Conservation (phyloP, 2,113 vertebrate genomes). For the Aplodontia rufa region DNA sequence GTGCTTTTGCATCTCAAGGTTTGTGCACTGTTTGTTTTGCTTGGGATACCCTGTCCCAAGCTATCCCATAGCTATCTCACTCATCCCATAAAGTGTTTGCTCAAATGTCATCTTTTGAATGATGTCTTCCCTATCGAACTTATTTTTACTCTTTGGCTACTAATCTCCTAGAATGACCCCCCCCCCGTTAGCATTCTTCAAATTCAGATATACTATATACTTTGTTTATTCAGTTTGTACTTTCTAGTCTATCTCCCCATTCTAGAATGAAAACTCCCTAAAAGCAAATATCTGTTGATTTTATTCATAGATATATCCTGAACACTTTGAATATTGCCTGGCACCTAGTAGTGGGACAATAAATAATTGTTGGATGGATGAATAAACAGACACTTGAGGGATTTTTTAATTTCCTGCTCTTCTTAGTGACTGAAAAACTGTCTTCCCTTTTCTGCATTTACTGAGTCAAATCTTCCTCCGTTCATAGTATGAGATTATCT, state of each 20-base stretch:
- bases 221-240: neutral
- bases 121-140: rapidly evolving
- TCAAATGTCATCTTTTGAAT: neutral
- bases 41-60: neutral
- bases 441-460: neutral
- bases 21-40: neutral
- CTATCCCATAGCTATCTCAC: neutral
- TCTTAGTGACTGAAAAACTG: neutral
- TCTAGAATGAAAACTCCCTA: neutral
- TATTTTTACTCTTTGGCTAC: neutral
- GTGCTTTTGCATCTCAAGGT: neutral
- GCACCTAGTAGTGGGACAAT: neutral
- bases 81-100: neutral
- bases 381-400: neutral
- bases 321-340: neutral
- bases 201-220: neutral
- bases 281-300: neutral
- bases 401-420: neutral
- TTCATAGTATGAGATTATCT: neutral
- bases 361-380: too few relatives aligned
- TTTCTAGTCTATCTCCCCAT: neutral
- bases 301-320: neutral
- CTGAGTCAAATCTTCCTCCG: neutral
- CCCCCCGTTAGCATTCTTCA: neutral
- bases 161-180: neutral